Conservation (phyloP, 2,797 vertebrate genomes). For the Syngnathus rostellatus region DNA sequence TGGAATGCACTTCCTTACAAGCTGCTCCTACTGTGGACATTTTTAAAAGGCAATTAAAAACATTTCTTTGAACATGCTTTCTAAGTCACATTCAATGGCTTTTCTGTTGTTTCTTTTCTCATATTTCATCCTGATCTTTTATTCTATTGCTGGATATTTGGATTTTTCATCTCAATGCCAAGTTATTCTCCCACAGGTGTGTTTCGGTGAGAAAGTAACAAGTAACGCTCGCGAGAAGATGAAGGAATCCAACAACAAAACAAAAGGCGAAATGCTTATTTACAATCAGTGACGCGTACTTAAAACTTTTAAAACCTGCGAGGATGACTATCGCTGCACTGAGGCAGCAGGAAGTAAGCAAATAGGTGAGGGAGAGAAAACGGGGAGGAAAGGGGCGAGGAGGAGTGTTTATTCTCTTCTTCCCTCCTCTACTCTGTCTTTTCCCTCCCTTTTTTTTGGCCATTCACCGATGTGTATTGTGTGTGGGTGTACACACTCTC, state of each 20-base stretch:
- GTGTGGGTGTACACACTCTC: slow-evolving; percentile 15
- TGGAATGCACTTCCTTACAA: no score
- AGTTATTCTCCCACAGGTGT: not conserved
- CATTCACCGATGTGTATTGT: slow-evolving; percentile 22
- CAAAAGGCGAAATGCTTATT: not conserved
- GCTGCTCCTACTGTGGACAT: no score
- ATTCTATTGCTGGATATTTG: no score
- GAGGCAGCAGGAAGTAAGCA: slow-evolving; percentile 37
- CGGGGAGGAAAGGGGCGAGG: slow-evolving; percentile 12
- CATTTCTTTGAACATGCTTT: no score
- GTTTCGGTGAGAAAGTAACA: not conserved
- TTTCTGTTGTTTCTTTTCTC: no score
- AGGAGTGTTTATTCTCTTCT: slow-evolving; percentile 48
- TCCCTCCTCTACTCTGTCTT: slow-evolving; percentile 50
- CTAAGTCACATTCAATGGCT: no score
- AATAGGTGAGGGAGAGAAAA: slow-evolving; percentile 5
- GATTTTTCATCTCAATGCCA: not conserved
- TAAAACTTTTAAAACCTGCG: slow-evolving; percentile 17
- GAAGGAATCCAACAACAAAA: not conserved
- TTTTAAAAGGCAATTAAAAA: no score
- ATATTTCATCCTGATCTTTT: no score
- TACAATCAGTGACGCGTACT: slow-evolving; percentile 20
- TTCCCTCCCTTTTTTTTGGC: slow-evolving; percentile 61
- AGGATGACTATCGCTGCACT: slow-evolving; percentile 45
- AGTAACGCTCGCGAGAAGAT: no score